Evolutionary conservation across 2,113 vertebrate genomes (phyloP).

Genomic region (Boulengerochromis microlepis): DNA sequence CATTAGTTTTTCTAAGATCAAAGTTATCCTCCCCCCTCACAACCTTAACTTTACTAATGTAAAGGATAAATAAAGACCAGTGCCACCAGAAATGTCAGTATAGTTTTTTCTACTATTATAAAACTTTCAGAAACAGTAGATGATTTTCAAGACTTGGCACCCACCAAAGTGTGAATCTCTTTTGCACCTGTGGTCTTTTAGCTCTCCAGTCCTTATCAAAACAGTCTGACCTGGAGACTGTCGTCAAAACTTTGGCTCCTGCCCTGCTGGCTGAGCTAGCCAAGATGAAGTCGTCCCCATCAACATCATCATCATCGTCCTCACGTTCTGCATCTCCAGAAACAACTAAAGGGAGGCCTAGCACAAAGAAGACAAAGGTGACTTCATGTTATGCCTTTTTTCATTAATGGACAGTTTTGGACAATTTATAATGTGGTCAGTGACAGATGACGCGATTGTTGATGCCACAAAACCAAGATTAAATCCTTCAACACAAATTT

Average conservation of each 20-base stretch:
- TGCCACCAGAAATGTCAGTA: not conserved
- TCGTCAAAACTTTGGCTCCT: conserved; percentile 60
- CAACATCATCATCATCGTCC: not conserved
- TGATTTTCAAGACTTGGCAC: not conserved
- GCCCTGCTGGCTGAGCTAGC: conserved; percentile 55
- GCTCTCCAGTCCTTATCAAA: conserved; percentile 37
- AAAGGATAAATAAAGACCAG: not conserved
- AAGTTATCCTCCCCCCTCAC: not conserved
- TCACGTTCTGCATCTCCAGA: not conserved
- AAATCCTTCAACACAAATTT: not conserved
- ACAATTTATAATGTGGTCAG: fast-evolving
- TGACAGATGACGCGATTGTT: not conserved
- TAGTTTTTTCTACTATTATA: not conserved
- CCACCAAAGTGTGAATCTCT: not conserved
- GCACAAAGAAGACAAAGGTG: not conserved
- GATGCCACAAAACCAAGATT: not conserved
- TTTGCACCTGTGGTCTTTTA: not conserved
- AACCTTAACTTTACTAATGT: not conserved
- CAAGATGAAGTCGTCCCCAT: conserved; percentile 46
- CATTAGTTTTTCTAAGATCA: not conserved
- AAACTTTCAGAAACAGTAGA: not conserved
- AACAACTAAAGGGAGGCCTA: not conserved
- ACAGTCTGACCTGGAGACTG: conserved; percentile 19
- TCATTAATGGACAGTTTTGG: fast-evolving
- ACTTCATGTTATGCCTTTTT: not conserved